Percentiles rank a stretch among this genome's conserved stretches.
phyloP scores from a whole-genome alignment of 2,797 vertebrate species.

The Denticeps clupeoides region DNA sequence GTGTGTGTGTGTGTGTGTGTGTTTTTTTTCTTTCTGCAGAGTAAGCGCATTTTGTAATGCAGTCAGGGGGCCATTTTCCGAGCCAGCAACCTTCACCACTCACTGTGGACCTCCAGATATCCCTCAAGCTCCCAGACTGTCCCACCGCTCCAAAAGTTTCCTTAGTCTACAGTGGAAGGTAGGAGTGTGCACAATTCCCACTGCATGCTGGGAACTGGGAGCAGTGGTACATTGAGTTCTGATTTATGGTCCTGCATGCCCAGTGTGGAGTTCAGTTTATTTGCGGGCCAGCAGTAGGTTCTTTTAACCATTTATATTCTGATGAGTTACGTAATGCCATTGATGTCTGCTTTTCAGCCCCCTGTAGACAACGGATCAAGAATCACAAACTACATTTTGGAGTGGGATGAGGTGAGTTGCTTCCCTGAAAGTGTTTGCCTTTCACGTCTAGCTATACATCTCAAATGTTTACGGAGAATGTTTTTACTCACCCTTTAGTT shows the following conservation, averaged over 20 bases:
- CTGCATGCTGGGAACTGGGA: too few relatives aligned
- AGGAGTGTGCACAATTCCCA: neutral
- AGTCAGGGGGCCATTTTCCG: slow-evolving; percentile 65
- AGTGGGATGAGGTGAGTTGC: slow-evolving; percentile 75
- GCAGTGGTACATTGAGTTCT: too few relatives aligned
- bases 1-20: neutral
- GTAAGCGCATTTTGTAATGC: slow-evolving; percentile 65
- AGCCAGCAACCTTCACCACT: slow-evolving; percentile 71
- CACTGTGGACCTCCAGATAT: slow-evolving; percentile 70
- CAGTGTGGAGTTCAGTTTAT: too few relatives aligned
- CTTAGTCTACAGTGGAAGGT: slow-evolving; percentile 82
- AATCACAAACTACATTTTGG: slow-evolving; percentile 76
- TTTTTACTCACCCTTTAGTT: too few relatives aligned
- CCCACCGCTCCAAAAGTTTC: slow-evolving; percentile 71
- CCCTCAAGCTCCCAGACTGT: slow-evolving; percentile 69
- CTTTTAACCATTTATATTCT: too few relatives aligned
- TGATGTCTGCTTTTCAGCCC: slow-evolving; percentile 46
- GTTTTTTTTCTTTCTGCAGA: slow-evolving; percentile 44
- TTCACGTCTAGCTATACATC: too few relatives aligned
- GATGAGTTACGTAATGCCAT: neutral
- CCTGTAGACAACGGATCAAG: slow-evolving; percentile 78
- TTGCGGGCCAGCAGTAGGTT: too few relatives aligned
- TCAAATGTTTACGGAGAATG: too few relatives aligned
- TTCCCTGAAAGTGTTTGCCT: neutral
- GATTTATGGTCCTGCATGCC: too few relatives aligned